These are phyloP conservation scores for Zosterops pallidus DNA, from an alignment of 2,113 vertebrate genomes.

Conservation along the genomic window DNA sequence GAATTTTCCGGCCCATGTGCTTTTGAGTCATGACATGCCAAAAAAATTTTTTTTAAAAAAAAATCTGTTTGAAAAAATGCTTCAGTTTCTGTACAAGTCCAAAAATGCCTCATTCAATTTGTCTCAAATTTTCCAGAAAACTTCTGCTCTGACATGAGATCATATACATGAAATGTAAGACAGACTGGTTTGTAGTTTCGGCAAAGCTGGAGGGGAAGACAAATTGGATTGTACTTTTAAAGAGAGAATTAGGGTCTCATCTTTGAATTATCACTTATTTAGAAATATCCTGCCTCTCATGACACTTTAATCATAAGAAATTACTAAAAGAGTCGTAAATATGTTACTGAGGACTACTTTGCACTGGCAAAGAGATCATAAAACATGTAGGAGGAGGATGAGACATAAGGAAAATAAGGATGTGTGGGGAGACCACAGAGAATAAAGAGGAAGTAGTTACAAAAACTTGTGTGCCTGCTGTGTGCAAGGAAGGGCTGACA, in stretches of 20 bases:
- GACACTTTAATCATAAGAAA: not conserved
- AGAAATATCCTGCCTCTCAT: not conserved
- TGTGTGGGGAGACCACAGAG: not conserved
- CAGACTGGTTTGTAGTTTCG: slow-evolving; percentile 1
- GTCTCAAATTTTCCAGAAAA: slow-evolving; percentile 61
- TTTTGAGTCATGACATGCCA: slow-evolving; percentile 13
- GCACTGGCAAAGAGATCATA: not conserved
- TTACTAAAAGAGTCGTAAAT: not conserved
- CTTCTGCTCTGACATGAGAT: slow-evolving; percentile 43
- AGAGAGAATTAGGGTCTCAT: not conserved
- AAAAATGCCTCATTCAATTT: slow-evolving; percentile 41
- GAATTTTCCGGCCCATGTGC: slow-evolving; percentile 26
- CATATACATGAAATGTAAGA: slow-evolving; percentile 27
- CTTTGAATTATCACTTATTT: slow-evolving; percentile 32
- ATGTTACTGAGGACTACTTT: not conserved
- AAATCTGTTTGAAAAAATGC: not conserved
- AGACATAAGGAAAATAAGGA: not conserved
- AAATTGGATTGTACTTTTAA: slow-evolving; percentile 9
- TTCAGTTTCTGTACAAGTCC: slow-evolving; percentile 21
- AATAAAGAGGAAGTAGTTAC: slow-evolving; percentile 10
- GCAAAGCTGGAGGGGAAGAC: not conserved
- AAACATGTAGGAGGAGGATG: not conserved
- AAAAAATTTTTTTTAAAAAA: not conserved
- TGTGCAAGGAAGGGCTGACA: not conserved
- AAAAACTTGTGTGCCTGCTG: not conserved